phyloP scores from a whole-genome alignment of 2,888 invertebrate species.

The Lithophane ornitopus region DNA sequence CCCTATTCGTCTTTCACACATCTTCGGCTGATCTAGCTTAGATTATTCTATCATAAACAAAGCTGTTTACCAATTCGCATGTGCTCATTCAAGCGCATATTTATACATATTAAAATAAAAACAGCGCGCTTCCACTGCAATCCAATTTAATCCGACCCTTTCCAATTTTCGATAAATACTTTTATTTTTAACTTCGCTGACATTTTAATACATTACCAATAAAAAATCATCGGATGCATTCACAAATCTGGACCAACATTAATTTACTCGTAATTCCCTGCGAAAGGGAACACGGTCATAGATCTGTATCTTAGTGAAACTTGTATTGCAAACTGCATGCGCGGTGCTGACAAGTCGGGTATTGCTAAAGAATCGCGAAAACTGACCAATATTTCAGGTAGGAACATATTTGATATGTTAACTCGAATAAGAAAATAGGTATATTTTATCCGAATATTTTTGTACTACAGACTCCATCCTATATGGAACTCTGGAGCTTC shows the following conservation, averaged over 20 bases:
- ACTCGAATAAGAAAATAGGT: background rate
- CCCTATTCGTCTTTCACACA: background rate
- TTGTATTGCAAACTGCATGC: slow-evolving; percentile 26
- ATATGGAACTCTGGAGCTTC: too few species aligned
- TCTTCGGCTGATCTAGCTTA: background rate
- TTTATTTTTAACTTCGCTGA: background rate
- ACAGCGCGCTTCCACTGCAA: background rate
- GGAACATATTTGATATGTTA: background rate
- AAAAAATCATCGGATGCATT: slow-evolving; percentile 14
- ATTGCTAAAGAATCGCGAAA: slow-evolving; percentile 12
- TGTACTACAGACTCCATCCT: background rate
- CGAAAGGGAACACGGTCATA: slow-evolving; percentile 26
- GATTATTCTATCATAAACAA: background rate
- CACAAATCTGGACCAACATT: background rate
- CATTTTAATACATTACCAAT: slow-evolving; percentile 19
- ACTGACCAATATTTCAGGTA: slow-evolving; percentile 3
- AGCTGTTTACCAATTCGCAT: background rate
- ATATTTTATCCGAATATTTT: background rate
- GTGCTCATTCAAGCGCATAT: too few species aligned
- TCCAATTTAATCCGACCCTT: background rate
- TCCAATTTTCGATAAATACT: background rate
- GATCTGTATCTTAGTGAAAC: slow-evolving; percentile 41
- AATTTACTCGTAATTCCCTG: slow-evolving; percentile 33
- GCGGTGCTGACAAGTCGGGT: slow-evolving; percentile 3
- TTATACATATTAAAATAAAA: background rate